Evolutionary conservation across 2,797 vertebrate genomes (phyloP), one percentile per base, ranked within the genome.

Genomic region (Otolemur crassicaudatus): DNA sequence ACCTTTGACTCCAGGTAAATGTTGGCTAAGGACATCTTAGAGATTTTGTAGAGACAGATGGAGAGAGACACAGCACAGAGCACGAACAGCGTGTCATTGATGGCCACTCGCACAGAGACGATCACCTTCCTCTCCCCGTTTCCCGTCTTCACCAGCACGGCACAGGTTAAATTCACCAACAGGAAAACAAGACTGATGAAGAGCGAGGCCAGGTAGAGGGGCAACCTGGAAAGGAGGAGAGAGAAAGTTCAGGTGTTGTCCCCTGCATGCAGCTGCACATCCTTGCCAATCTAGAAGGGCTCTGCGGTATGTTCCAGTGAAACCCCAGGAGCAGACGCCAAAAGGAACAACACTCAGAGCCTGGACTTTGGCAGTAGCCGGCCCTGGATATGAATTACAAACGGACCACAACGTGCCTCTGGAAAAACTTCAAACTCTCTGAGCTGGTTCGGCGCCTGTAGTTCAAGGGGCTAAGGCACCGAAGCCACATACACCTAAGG

Each of bases 1-100:
- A 99, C 99, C 99, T 99, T 99, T 83, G 99, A 99, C 96, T 99
- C 99, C 99, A 99, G 98, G 98, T 99, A 99, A 97, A 99, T 99
- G 98, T 99, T 99, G 98, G 99, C 99, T 98, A 99, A 99, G 13
- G 99, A 99, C 99, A 99, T 99, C 99, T 99, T 99, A 56, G 99
- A 99, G 92, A 99, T 99, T 98, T 99, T 99, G 98, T 99, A 99
- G 87, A 99, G 99, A 98, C 99, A 99, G 97, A 99, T 61, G 60
- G 99, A 99, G 95, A 99, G 99, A 5, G 99, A 99, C 97, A 99
- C 87, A 60, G 99, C 99, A 0, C 99, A 99, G 94, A 99, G 99
- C 98, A 99, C 99, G 4, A 99, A 99, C 13, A 99, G 98, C 0
- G 99, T 99, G 99, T 99, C 99, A 12, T 99, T 99, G 98, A 99